Evolutionary conservation across 2,113 vertebrate genomes (phyloP).

Genomic region (Calcarius ornatus): DNA sequence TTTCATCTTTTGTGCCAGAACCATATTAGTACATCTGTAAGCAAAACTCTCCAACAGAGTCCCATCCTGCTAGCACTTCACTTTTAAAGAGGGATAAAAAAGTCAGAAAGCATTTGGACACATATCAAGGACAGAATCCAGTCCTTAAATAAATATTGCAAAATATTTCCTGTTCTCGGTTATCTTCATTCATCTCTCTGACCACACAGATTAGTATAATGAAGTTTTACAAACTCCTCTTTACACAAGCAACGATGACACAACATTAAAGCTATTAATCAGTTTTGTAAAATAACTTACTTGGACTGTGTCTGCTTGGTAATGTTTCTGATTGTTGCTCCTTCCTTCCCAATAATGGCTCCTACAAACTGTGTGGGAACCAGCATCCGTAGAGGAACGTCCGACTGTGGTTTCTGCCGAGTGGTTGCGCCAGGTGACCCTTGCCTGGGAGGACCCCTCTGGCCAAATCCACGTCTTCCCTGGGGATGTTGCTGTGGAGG

Average conservation of each 20-base stretch:
- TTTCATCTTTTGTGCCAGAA: neutral
- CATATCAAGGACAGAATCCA: neutral
- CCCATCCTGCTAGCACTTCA: neutral
- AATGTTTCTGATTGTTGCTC: conserved; percentile 95
- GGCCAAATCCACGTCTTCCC: conserved; percentile 83
- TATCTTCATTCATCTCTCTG: neutral
- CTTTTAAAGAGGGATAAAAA: neutral
- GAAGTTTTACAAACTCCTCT: neutral
- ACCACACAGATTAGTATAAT: neutral
- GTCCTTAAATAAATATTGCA: neutral
- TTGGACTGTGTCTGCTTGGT: conserved; percentile 99
- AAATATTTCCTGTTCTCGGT: neutral
- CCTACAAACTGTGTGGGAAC: conserved; percentile 98
- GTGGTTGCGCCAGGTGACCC: conserved; percentile 83
- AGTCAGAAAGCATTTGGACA: neutral
- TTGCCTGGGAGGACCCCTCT: conserved; percentile 86
- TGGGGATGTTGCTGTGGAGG: conserved; percentile 69
- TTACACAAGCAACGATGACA: fast-evolving
- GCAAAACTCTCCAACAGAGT: neutral
- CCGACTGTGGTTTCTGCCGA: conserved; percentile 88
- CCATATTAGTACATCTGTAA: neutral
- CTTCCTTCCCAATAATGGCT: conserved; percentile 97
- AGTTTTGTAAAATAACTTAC: conserved; percentile 69
- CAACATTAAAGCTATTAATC: neutral
- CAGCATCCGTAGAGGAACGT: conserved; percentile 90